Conservation (phyloP, 2,888 invertebrate species). For the Hymenopus coronatus region DNA sequence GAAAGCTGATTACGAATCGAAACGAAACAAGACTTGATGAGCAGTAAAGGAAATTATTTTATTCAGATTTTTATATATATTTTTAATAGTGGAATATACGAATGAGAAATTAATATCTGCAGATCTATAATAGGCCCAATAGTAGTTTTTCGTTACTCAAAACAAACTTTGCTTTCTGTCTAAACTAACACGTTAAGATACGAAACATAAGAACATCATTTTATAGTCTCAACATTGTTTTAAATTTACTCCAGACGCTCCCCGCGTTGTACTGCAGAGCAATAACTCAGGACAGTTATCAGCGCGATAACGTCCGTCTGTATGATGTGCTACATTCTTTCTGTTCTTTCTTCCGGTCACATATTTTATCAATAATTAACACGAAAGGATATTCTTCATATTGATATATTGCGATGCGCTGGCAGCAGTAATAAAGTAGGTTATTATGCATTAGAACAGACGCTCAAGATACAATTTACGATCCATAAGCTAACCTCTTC, state of each 20-base stretch:
- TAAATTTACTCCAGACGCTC: not conserved
- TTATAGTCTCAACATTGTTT: not conserved
- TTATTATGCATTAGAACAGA: not conserved
- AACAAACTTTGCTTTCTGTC: no score
- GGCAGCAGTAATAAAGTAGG: not conserved
- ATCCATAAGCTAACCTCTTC: not conserved
- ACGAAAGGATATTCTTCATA: not conserved
- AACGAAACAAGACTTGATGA: no score
- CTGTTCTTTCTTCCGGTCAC: not conserved
- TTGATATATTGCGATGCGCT: not conserved
- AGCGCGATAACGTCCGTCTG: not conserved
- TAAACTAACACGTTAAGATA: not conserved
- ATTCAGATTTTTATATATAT: no score
- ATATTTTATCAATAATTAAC: not conserved
- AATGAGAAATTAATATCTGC: no score
- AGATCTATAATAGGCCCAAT: no score
- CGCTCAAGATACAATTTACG: not conserved
- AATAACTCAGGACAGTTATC: not conserved
- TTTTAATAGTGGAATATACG: no score
- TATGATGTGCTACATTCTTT: not conserved
- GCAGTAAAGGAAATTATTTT: no score
- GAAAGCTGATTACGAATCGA: no score
- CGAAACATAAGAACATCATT: not conserved
- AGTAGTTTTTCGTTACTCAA: no score
- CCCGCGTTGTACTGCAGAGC: not conserved